Conservation (phyloP, 1,140 invertebrate genomes). For the Magallana angulata region DNA sequence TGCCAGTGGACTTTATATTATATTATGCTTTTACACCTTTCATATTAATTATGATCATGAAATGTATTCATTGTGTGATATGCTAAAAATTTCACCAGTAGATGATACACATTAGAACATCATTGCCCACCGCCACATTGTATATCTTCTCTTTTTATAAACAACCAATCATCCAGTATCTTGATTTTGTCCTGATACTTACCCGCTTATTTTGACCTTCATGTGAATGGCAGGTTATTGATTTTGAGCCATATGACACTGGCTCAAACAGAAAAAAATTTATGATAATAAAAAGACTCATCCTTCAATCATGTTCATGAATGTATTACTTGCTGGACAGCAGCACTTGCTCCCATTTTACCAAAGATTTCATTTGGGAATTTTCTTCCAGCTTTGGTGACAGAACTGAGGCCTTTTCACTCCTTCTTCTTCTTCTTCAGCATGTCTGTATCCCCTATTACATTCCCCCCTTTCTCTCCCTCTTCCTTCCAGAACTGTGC, state of each 20-base stretch:
- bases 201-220: not conserved
- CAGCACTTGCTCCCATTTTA: too few species aligned
- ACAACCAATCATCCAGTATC: not conserved
- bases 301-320: not conserved
- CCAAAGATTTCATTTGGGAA: not conserved
- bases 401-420: not conserved
- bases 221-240: not conserved
- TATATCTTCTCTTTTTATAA: not conserved
- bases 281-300: not conserved
- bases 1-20: too few species aligned
- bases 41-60: not conserved
- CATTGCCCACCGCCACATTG: not conserved
- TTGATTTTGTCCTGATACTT: not conserved
- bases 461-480: not conserved
- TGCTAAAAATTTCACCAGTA: not conserved
- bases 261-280: not conserved
- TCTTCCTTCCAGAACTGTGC: conserved; percentile 23
- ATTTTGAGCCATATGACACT: not conserved
- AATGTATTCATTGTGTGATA: not conserved
- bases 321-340: not conserved
- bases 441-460: not conserved
- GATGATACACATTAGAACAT: too few species aligned
- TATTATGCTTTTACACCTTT: not conserved
- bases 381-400: not conserved
- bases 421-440: not conserved